Evolutionary conservation across 2,888 invertebrate genomes (phyloP).

Genomic region (Nesidiocoris tenuis): DNA sequence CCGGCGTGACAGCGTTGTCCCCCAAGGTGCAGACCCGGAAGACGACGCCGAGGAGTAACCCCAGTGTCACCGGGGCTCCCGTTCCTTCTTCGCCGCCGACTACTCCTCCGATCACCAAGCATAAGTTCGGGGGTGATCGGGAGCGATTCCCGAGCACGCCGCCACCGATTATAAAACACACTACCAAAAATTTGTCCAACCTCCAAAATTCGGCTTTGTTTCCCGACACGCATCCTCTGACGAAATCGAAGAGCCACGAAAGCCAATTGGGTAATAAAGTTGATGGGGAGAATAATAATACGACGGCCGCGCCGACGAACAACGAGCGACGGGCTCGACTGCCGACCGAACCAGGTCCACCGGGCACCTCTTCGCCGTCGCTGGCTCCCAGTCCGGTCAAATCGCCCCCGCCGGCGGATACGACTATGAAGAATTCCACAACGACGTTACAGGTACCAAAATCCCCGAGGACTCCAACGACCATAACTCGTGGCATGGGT

Average conservation of each 20-base stretch:
- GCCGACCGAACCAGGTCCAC: constrained; percentile 64
- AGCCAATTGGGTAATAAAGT: constrained; percentile 72
- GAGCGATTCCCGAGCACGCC: constrained; percentile 61
- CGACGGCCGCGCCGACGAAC: constrained; percentile 14
- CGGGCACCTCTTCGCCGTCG: constrained; percentile 57
- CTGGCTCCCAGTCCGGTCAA: constrained; percentile 61
- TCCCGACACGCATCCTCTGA: constrained; percentile 66
- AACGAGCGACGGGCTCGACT: constrained; percentile 58
- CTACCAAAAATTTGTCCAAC: constrained; percentile 52
- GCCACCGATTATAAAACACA: constrained; percentile 74
- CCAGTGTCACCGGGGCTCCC: constrained; percentile 55
- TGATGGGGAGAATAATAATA: constrained; percentile 49
- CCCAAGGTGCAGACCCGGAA: constrained; percentile 55
- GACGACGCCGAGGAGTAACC: constrained; percentile 46
- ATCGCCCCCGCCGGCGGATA: constrained; percentile 59
- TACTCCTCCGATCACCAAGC: constrained; percentile 55
- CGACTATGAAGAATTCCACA: not conserved
- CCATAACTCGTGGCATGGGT: constrained; percentile 76
- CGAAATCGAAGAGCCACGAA: constrained; percentile 90
- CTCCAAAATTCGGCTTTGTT: constrained; percentile 54
- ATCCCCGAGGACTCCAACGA: constrained; percentile 71
- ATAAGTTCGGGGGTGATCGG: constrained; percentile 33
- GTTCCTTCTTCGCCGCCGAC: constrained; percentile 56
- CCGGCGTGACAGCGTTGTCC: constrained; percentile 54
- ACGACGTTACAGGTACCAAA: constrained; percentile 50